Percentiles rank a stretch among this genome's conserved stretches.
phyloP scores from a whole-genome alignment of 2,797 vertebrate species.

The Aldrovandia affinis region DNA sequence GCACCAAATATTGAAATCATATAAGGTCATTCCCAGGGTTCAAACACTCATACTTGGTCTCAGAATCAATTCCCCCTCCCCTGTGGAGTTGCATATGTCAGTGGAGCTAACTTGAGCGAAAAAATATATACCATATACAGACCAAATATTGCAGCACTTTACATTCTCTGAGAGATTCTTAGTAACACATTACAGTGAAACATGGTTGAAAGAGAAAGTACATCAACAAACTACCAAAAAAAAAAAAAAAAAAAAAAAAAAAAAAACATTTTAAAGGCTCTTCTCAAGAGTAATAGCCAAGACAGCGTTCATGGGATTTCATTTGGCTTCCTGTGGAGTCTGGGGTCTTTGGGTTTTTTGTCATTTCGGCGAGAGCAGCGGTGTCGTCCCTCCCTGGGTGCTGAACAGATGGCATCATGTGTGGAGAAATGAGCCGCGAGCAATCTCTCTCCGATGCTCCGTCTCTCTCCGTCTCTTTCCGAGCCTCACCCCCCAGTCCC shows the following conservation, averaged over 20 bases:
- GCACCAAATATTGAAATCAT: constrained; percentile 81
- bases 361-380: constrained; percentile 76
- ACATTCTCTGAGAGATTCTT: constrained; percentile 50
- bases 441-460: constrained; percentile 58
- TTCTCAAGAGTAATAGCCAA: constrained; percentile 70
- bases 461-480: constrained; percentile 47
- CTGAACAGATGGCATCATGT: constrained; percentile 80
- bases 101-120: constrained; percentile 40
- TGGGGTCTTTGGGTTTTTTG: constrained; percentile 65
- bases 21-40: constrained; percentile 71
- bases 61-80: constrained; percentile 69
- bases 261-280: constrained; percentile 56
- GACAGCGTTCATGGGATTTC: constrained; percentile 75
- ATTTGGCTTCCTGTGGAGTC: constrained; percentile 76
- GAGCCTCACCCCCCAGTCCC: not conserved
- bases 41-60: constrained; percentile 73
- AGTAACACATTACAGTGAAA: constrained; percentile 68
- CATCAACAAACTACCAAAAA: constrained; percentile 68
- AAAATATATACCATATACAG: constrained; percentile 60
- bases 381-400: constrained; percentile 79
- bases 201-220: constrained; percentile 68
- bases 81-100: constrained; percentile 17
- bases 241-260: constrained; percentile 42
- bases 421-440: constrained; percentile 82
- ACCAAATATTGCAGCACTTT: constrained; percentile 53